Percentiles rank a stretch among this genome's conserved stretches.
Evolutionary conservation across 2,888 invertebrate genomes (phyloP).

Genomic region (Leucania comma): DNA sequence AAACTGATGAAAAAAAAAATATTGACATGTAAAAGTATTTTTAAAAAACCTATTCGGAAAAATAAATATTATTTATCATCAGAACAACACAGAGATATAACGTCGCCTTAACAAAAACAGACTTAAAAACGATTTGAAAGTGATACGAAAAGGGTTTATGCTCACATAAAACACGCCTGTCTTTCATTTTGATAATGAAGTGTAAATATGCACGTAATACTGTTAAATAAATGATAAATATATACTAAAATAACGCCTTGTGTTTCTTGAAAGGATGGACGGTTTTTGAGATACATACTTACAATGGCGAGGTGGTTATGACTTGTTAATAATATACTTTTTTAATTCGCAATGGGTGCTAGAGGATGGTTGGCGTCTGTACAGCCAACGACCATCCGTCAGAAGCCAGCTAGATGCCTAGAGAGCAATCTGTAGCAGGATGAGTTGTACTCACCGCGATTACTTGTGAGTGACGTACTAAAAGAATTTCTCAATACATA

Average conservation of each 20-base stretch:
- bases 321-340: neutral
- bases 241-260: neutral
- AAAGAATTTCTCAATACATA: too few relatives aligned
- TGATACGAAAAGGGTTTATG: constrained; percentile 71
- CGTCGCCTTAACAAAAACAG: constrained; percentile 74
- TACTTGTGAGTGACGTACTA: too few relatives aligned
- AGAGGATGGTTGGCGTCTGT: too few relatives aligned
- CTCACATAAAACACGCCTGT: constrained; percentile 74
- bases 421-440: too few relatives aligned
- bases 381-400: too few relatives aligned
- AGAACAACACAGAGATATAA: neutral
- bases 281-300: neutral
- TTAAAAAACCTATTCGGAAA: too few relatives aligned
- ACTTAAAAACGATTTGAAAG: constrained; percentile 72
- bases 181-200: constrained; percentile 77
- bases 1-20: too few relatives aligned
- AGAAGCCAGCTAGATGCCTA: too few relatives aligned
- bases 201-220: constrained; percentile 74
- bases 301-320: neutral
- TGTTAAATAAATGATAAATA: constrained; percentile 52
- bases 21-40: too few relatives aligned
- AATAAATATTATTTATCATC: too few relatives aligned
- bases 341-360: too few relatives aligned
- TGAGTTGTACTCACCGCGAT: too few relatives aligned
- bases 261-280: neutral